Evolutionary conservation across 2,797 vertebrate species (phyloP).

Genomic region (Malurus leucopterus): DNA sequence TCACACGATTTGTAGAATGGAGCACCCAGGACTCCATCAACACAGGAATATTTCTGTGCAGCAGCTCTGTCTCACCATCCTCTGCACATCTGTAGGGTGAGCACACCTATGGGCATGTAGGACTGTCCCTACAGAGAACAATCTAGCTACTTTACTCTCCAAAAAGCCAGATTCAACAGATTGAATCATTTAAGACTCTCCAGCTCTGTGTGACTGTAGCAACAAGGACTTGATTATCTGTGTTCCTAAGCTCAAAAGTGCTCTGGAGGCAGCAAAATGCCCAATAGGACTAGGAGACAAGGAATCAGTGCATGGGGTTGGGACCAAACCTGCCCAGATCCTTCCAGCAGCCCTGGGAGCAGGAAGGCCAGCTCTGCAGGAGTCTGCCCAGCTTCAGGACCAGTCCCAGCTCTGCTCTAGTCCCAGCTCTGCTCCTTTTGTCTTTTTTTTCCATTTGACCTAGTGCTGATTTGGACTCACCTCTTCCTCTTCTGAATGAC

Average conservation of each 20-base stretch:
- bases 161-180: not conserved
- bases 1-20: accelerated
- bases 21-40: not conserved
- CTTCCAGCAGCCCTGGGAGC: not conserved
- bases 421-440: not conserved
- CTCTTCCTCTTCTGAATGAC: not conserved
- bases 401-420: not conserved
- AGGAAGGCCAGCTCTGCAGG: not conserved
- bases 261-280: not conserved
- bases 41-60: not conserved
- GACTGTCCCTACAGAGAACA: not conserved
- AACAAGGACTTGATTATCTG: not conserved
- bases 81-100: not conserved
- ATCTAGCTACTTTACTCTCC: not conserved
- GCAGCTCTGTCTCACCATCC: not conserved
- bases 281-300: not conserved
- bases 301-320: not conserved
- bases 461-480: not conserved
- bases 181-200: not conserved
- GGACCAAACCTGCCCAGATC: not conserved
- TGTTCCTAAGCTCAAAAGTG: not conserved
- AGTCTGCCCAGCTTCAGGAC: not conserved
- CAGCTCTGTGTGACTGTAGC: not conserved
- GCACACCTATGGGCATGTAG: not conserved
- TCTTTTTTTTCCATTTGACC: not conserved